phyloP scores from a whole-genome alignment of 2,888 invertebrate species.

The Syrista parreyssii region DNA sequence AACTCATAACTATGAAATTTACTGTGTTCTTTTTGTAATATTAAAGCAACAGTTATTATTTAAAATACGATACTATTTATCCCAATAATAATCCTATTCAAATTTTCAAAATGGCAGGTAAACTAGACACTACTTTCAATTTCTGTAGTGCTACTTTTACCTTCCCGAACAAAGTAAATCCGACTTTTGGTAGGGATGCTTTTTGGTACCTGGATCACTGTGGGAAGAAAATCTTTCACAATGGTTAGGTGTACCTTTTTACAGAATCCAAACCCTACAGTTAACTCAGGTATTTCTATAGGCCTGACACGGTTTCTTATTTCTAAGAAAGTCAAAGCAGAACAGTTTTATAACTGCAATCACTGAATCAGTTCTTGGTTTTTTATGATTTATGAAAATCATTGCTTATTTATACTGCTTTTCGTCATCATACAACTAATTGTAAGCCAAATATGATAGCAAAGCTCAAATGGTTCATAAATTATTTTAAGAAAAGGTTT shows the following conservation, averaged over 20 bases:
- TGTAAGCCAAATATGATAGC: neutral
- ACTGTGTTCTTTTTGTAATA: conserved; percentile 34
- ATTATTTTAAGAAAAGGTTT: neutral
- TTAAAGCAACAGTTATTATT: conserved; percentile 32
- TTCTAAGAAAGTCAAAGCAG: neutral
- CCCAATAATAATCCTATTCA: neutral
- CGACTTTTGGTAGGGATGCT: neutral
- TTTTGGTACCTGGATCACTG: neutral
- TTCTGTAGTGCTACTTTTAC: neutral
- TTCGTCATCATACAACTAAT: neutral
- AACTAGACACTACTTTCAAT: neutral
- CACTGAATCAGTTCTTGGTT: neutral
- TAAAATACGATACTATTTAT: neutral
- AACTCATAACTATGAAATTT: conserved; percentile 26
- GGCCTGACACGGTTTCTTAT: neutral
- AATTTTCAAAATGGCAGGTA: neutral
- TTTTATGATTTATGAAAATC: neutral
- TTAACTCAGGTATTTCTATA: neutral
- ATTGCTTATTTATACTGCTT: neutral
- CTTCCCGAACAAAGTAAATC: neutral
- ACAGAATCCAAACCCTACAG: neutral
- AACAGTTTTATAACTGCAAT: neutral
- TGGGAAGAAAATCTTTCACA: neutral
- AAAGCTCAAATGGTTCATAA: neutral
- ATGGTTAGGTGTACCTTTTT: neutral